These are phyloP conservation scores for Mechanitis mazaeus DNA, from an alignment of 2,888 invertebrate genomes.

Conservation along the genomic window DNA sequence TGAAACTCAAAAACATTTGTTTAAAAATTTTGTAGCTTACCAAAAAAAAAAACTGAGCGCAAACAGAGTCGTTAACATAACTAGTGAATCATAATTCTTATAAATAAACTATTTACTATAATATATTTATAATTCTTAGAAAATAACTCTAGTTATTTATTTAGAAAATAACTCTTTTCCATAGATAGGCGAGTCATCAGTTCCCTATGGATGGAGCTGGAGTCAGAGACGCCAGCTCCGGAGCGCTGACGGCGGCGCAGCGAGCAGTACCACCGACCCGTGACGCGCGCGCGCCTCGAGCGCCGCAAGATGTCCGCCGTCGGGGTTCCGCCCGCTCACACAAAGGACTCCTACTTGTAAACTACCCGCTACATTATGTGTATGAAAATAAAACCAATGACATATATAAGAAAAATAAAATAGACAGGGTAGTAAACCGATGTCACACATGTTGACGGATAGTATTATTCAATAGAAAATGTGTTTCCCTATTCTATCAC, in stretches of 20 bases:
- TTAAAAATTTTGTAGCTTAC: too few species aligned
- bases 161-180: neutral
- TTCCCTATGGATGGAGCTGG: slow-evolving; percentile 69
- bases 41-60: too few species aligned
- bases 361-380: too few species aligned
- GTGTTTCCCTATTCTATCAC: too few species aligned
- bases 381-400: too few species aligned
- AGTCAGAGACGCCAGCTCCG: slow-evolving; percentile 58
- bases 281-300: slow-evolving; percentile 62
- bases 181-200: slow-evolving; percentile 60
- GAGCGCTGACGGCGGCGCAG: slow-evolving; percentile 74
- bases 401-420: too few species aligned
- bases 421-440: too few species aligned
- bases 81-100: neutral
- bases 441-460: too few species aligned
- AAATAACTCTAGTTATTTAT: neutral
- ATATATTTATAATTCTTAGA: too few species aligned
- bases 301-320: slow-evolving; percentile 71
- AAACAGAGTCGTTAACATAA: too few species aligned
- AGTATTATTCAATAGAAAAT: too few species aligned
- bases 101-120: neutral
- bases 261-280: slow-evolving; percentile 74
- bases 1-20: too few species aligned
- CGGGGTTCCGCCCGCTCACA: slow-evolving; percentile 64
- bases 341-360: slow-evolving; percentile 33